These are phyloP conservation scores for Acrocyrtus sp. DNA, from an alignment of 2,888 invertebrate species.

Conservation along the genomic window DNA sequence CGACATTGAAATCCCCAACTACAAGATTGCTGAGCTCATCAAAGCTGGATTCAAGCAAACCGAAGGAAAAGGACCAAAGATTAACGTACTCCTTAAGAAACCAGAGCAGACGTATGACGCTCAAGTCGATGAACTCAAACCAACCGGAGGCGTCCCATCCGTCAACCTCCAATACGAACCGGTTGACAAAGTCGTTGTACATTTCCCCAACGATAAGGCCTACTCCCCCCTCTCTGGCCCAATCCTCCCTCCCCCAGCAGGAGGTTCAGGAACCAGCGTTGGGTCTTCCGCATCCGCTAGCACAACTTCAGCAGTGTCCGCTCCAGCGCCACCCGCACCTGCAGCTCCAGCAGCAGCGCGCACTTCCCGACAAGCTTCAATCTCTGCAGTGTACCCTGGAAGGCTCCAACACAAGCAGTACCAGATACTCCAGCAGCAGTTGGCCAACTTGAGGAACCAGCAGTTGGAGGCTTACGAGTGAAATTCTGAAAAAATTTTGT, in stretches of 20 bases:
- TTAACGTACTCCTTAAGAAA: slow-evolving; percentile 50
- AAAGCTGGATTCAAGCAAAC: slow-evolving; percentile 47
- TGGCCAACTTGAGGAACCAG: too few relatives aligned
- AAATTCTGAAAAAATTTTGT: too few relatives aligned
- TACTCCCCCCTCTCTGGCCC: slow-evolving; percentile 44
- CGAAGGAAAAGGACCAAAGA: slow-evolving; percentile 25
- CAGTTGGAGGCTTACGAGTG: too few relatives aligned
- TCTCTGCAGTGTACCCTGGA: too few relatives aligned
- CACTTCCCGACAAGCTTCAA: background rate
- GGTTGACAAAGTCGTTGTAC: slow-evolving; percentile 47
- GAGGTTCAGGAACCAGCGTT: slow-evolving; percentile 9
- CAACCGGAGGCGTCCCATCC: slow-evolving; percentile 23
- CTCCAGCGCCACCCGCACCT: slow-evolving; percentile 69
- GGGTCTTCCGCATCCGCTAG: background rate
- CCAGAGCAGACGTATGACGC: slow-evolving; percentile 52
- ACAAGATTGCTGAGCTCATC: slow-evolving; percentile 51
- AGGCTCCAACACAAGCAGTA: too few relatives aligned
- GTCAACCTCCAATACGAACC: slow-evolving; percentile 51
- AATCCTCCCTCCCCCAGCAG: slow-evolving; percentile 42
- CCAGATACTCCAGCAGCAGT: too few relatives aligned
- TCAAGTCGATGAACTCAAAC: slow-evolving; percentile 36
- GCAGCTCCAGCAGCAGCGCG: slow-evolving; percentile 65
- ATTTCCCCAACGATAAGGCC: slow-evolving; percentile 52
- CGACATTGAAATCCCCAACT: slow-evolving; percentile 53
- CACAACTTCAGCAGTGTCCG: slow-evolving; percentile 67